phyloP scores from a whole-genome alignment of 2,888 invertebrate genomes.

The Lasioglossum zephyrum region DNA sequence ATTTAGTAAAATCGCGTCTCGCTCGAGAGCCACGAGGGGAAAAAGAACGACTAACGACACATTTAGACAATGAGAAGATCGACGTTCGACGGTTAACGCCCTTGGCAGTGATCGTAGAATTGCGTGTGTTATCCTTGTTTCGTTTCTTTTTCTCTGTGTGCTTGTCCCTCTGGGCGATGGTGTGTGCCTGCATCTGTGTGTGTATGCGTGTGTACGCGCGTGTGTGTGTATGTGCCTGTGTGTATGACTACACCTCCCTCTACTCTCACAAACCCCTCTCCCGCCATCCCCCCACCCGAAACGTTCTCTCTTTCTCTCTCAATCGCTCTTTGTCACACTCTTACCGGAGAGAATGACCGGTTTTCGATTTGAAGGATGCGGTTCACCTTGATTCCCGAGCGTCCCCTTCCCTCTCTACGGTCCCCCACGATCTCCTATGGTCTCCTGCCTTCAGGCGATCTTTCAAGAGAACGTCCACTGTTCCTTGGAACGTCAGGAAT shows the following conservation, averaged over 20 bases:
- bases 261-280: neutral
- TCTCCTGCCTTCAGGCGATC: neutral
- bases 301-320: neutral
- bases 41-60: constrained; percentile 57
- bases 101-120: constrained; percentile 84
- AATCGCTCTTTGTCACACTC: neutral
- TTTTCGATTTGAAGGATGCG: constrained; percentile 54
- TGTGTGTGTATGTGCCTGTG: neutral
- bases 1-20: constrained; percentile 32
- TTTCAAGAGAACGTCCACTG: neutral
- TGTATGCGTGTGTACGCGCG: neutral
- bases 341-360: constrained; percentile 45
- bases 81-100: constrained; percentile 80
- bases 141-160: constrained; percentile 61
- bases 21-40: constrained; percentile 29
- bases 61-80: constrained; percentile 74
- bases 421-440: neutral
- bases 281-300: neutral
- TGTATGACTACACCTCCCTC: neutral
- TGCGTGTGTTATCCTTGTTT: constrained; percentile 71
- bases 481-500: constrained; percentile 15
- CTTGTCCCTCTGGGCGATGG: constrained; percentile 44
- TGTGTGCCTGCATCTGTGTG: constrained; percentile 28
- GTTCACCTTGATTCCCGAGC: constrained; percentile 59
- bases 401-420: neutral